phyloP scores from a whole-genome alignment of 2,113 vertebrate species.

The Arothron firmamentum region DNA sequence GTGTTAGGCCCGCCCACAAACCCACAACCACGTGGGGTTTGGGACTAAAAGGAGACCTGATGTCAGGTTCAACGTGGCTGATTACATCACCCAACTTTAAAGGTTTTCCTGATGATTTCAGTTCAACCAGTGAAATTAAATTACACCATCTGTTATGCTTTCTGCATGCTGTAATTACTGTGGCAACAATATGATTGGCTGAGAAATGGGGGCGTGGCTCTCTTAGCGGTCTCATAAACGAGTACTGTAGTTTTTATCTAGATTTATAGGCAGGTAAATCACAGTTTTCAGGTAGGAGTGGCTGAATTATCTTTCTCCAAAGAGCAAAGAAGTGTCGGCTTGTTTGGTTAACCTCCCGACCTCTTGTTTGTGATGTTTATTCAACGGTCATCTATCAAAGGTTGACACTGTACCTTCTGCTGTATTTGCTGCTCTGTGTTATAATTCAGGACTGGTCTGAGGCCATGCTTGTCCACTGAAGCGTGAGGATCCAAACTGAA shows the following conservation, averaged over 20 bases:
- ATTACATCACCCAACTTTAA: constrained; percentile 8
- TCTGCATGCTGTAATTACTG: constrained; percentile 13
- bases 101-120: constrained; percentile 2
- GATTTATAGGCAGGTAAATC: not conserved
- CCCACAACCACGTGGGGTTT: constrained; percentile 16
- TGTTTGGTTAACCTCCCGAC: not conserved
- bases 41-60: constrained; percentile 8
- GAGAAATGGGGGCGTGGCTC: not conserved
- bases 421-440: constrained; percentile 78
- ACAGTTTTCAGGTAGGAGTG: not conserved
- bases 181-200: constrained; percentile 31
- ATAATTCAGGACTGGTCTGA: constrained; percentile 81
- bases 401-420: constrained; percentile 77
- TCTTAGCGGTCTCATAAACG: too few relatives aligned
- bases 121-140: not conserved
- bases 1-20: constrained; percentile 15
- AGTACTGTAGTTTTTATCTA: too few relatives aligned
- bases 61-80: constrained; percentile 25
- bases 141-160: not conserved
- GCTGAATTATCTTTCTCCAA: not conserved
- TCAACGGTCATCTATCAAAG: too few relatives aligned
- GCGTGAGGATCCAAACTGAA: constrained; percentile 82
- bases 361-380: too few relatives aligned
- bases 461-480: constrained; percentile 71
- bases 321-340: not conserved